Evolutionary conservation across 1,140 invertebrate genomes (phyloP).

Genomic region (Drosophila bifasciata): DNA sequence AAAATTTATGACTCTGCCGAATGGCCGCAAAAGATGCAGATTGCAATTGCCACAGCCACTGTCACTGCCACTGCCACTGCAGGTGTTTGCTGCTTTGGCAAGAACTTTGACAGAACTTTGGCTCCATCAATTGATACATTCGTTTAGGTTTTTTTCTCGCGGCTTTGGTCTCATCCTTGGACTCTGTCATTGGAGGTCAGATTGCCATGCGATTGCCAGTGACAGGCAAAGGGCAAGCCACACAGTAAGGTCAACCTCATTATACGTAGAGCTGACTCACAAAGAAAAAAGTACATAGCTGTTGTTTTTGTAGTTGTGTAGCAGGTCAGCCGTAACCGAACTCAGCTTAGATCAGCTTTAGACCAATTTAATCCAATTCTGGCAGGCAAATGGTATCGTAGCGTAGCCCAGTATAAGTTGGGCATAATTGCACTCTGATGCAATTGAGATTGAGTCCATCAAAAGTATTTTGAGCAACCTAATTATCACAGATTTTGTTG

Average conservation of each 20-base stretch:
- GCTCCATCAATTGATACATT: slow-evolving; percentile 30
- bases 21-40: slow-evolving; percentile 25
- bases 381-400: too few relatives aligned
- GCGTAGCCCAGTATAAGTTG: too few relatives aligned
- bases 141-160: slow-evolving; percentile 7
- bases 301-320: too few relatives aligned
- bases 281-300: too few relatives aligned
- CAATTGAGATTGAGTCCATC: too few relatives aligned
- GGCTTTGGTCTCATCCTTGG: slow-evolving; percentile 17
- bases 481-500: not conserved
- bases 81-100: slow-evolving; percentile 39
- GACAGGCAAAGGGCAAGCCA: slow-evolving; percentile 14
- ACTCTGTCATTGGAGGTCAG: slow-evolving; percentile 19
- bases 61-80: slow-evolving; percentile 20
- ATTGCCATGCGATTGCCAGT: slow-evolving; percentile 21
- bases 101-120: slow-evolving; percentile 2
- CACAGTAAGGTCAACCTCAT: slow-evolving; percentile 42
- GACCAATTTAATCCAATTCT: too few relatives aligned
- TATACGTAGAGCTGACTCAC: slow-evolving; percentile 44
- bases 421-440: too few relatives aligned
- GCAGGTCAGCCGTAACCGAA: too few relatives aligned
- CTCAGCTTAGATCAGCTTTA: too few relatives aligned
- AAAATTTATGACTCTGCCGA: slow-evolving; percentile 67
- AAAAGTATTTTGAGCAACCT: too few relatives aligned
- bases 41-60: slow-evolving; percentile 33